Conservation (phyloP, 2,113 vertebrate species). For the Merops nubicus region DNA sequence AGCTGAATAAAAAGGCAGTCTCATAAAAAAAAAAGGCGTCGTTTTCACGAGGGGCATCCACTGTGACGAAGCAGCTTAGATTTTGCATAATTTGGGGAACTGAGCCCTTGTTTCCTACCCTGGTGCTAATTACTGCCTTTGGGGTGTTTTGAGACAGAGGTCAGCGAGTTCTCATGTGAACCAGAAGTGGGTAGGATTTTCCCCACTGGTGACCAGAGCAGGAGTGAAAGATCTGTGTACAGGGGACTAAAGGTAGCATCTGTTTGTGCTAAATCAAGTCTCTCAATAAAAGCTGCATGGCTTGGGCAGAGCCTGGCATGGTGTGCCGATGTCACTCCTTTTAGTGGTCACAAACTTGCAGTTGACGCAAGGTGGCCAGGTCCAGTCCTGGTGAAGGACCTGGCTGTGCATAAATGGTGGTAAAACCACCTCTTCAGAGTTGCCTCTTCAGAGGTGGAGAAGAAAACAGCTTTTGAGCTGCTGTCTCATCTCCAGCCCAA, state of each 20-base stretch:
- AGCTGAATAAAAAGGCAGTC: background rate
- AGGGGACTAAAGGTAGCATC: background rate
- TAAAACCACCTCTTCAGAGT: background rate
- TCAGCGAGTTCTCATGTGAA: background rate
- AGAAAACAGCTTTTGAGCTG: background rate
- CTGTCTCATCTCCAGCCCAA: background rate
- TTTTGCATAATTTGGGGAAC: conserved; percentile 57
- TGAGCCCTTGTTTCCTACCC: background rate
- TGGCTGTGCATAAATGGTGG: background rate
- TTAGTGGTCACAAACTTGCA: background rate
- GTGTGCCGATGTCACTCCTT: background rate
- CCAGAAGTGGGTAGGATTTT: background rate
- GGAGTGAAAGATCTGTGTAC: background rate
- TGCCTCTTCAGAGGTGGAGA: background rate
- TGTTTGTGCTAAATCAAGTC: conserved; percentile 7
- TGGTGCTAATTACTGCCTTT: background rate
- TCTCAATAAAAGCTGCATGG: conserved; percentile 20
- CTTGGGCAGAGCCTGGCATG: background rate
- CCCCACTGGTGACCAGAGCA: background rate
- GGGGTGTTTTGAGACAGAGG: background rate
- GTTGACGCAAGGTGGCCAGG: background rate
- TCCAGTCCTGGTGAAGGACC: background rate
- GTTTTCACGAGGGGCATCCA: background rate
- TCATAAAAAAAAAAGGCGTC: background rate
- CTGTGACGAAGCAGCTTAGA: background rate